Evolutionary conservation across 2,797 vertebrate genomes (phyloP).

Genomic region (Rhabdophis nuchalis): DNA sequence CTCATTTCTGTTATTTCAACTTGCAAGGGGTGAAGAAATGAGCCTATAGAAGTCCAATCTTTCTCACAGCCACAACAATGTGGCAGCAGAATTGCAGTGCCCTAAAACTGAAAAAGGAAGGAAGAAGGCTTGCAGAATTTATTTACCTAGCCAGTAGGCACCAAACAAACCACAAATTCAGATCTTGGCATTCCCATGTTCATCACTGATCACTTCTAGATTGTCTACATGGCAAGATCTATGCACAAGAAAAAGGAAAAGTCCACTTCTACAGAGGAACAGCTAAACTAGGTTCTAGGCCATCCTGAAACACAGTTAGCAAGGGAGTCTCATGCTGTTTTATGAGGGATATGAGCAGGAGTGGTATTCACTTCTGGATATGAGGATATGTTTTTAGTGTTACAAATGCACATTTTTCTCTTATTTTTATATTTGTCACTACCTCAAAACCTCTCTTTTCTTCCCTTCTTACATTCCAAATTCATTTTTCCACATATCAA

Average conservation of each 20-base stretch:
- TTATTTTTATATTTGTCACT: background rate
- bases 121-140: background rate
- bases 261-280: background rate
- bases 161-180: background rate
- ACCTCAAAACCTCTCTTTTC: background rate
- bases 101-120: background rate
- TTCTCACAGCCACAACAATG: background rate
- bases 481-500: background rate
- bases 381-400: background rate
- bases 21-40: background rate
- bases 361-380: too few species aligned
- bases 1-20: background rate
- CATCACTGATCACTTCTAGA: background rate
- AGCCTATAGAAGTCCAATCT: background rate
- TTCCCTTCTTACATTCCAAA: background rate
- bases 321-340: background rate
- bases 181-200: background rate
- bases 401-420: background rate
- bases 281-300: background rate
- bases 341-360: background rate
- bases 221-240: background rate
- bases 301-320: background rate
- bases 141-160: background rate
- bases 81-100: background rate
- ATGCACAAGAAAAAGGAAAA: background rate